Conservation (phyloP, 2,888 invertebrate genomes). For the Caenorhabditis wallacei region DNA sequence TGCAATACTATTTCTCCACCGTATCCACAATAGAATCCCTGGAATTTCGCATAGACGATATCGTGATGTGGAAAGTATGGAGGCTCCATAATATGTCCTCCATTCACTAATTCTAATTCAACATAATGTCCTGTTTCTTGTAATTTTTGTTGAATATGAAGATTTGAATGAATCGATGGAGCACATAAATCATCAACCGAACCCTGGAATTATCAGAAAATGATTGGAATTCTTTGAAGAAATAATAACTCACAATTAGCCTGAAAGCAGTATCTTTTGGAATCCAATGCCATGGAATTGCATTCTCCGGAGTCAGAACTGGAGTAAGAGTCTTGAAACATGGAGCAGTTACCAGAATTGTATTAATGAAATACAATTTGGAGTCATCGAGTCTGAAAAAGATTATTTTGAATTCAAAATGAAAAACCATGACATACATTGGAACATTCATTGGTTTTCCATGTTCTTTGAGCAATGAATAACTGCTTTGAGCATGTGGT, state of each 20-base stretch:
- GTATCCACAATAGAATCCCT: slow-evolving; percentile 70
- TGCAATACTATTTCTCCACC: slow-evolving; percentile 66
- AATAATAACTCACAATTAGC: slow-evolving; percentile 53
- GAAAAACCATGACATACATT: no score
- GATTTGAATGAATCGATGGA: slow-evolving; percentile 44
- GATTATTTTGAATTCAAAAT: no score
- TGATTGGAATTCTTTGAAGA: background rate
- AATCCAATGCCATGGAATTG: slow-evolving; percentile 64
- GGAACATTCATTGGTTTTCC: slow-evolving; percentile 58
- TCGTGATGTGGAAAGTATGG: slow-evolving; percentile 70
- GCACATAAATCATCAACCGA: slow-evolving; percentile 64
- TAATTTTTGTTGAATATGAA: slow-evolving; percentile 49
- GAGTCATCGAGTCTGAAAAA: slow-evolving; percentile 62
- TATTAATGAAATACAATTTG: slow-evolving; percentile 60
- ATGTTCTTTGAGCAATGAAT: slow-evolving; percentile 61
- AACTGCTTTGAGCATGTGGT: slow-evolving; percentile 50
- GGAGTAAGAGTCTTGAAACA: slow-evolving; percentile 49
- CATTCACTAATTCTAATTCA: slow-evolving; percentile 63
- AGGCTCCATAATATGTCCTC: slow-evolving; percentile 69
- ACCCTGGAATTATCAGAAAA: slow-evolving; percentile 35
- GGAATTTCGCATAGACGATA: slow-evolving; percentile 67
- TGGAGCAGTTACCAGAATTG: slow-evolving; percentile 53
- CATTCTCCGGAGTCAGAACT: slow-evolving; percentile 45
- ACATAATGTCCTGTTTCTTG: slow-evolving; percentile 62
- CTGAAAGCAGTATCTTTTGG: slow-evolving; percentile 61